Evolutionary conservation across 2,113 vertebrate genomes (phyloP), one percentile per base, ranked within the genome.

Genomic region (Burhinus bistriatus): DNA sequence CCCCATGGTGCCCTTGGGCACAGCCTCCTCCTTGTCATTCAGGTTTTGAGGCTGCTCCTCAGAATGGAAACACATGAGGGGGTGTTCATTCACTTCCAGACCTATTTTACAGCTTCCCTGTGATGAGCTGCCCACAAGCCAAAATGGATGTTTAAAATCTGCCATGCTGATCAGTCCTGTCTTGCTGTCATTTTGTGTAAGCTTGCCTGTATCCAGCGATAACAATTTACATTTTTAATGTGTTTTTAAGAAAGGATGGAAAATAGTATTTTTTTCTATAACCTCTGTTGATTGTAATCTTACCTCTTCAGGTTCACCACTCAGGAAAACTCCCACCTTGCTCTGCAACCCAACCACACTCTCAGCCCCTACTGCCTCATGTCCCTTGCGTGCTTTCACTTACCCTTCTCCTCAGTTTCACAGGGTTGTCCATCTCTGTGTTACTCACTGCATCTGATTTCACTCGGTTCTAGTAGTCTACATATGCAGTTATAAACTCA

Each of bases 1-100:
- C 23, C 13, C 3, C 1, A 2, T 0, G 0, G 36, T 49, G 51
- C 21, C 34, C n/a, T 44, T 13, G 34, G 22, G 51, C 9, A 40
- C 34, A 29, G 9, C 19, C 9, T 71, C 23, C 32, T 75, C 25
- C 18, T 64, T 64, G 34, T 38, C 66, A 51, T 9, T 80, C 26
- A 10, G 21, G 1, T 80, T 88, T 76, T 27, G 9, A 76, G 71
- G 26, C 22, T 72, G 19, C 7, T 69, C 3, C 51, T 77, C 26
- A 52, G 26, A 58, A 21, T 3, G 58, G 58, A 83, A 92, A 55
- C 22, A 61, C 3, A 19, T 26, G 6, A 64, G 5, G 3, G 6
- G 10, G 23, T 34, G 15, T 77, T 88, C 65, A 52, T 80, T 80
- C 12, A 32, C 17, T 90, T 57, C n/a, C 49, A 70, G 32, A 54